Conservation (phyloP, 2,113 vertebrate genomes). For the Clupea harengus region DNA sequence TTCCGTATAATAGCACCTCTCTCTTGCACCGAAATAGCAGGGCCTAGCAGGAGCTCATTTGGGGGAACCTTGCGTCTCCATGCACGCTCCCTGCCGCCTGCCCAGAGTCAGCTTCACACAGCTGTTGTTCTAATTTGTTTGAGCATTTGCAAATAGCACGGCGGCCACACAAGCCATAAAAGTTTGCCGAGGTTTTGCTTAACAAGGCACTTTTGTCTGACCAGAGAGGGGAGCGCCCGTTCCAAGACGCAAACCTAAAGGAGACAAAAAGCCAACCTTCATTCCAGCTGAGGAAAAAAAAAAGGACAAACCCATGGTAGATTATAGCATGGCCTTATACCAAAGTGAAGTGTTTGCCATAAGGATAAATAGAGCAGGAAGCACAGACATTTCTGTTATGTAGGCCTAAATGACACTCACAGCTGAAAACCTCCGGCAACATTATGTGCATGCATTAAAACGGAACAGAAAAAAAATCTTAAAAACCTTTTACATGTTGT, state of each 20-base stretch:
- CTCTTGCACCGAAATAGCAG: neutral
- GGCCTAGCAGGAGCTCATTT: neutral
- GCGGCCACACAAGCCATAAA: constrained; percentile 45
- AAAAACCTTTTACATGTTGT: too few relatives aligned
- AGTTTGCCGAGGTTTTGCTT: constrained; percentile 55
- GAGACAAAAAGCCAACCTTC: constrained; percentile 36
- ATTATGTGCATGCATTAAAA: neutral
- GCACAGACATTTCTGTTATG: neutral
- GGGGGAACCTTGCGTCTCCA: neutral
- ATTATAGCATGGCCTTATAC: constrained; percentile 15
- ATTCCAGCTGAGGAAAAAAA: constrained; percentile 21
- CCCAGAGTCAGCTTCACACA: constrained; percentile 37
- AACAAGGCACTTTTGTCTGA: constrained; percentile 51
- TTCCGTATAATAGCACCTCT: neutral
- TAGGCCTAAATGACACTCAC: neutral
- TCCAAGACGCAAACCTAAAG: constrained; percentile 53
- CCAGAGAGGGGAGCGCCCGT: constrained; percentile 41
- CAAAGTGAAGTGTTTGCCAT: neutral
- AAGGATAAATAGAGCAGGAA: neutral
- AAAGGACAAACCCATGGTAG: constrained; percentile 26
- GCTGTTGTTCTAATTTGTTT: constrained; percentile 55
- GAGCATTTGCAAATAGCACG: constrained; percentile 49
- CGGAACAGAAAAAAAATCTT: too few relatives aligned
- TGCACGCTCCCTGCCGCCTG: neutral
- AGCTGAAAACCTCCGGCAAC: neutral